Base-by-base conservation (phyloP, 1,140 invertebrate genomes). In the Diabrotica virgifera region DNA sequence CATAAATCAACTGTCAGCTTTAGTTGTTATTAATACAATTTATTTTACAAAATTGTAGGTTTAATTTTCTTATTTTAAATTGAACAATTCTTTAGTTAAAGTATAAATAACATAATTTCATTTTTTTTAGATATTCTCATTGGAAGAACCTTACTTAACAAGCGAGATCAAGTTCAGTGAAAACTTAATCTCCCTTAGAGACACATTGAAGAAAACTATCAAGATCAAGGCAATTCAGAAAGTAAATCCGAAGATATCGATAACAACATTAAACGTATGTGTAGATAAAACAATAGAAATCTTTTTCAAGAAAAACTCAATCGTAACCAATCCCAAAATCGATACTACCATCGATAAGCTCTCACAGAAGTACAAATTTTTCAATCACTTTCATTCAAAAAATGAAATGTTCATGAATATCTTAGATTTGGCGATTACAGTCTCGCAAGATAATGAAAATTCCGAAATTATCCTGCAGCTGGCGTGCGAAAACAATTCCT, bases 111-210 rank as follows among this genome's bases (percentile, higher is more conserved):
- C 1, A 24, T 2, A 24, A 24, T 24, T 24, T 24, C n/a, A 10
- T 69, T 55, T 67, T 61, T 77, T 77, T 36, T 69, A 83, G 82
- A 81, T 81, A 13, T 83, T 81, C 62, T 74, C 80, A 57, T 63
- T 83, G 51, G 66, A 81, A 65, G 70, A 81, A 7, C 77, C 75
- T 10, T 63, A 74, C 59, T 37, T 82, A 0, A 77, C 77, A n/a
- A 67, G 75, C 9, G 79, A 82, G 66, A 70, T 83, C 5, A 62
- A 75, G 13, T 82, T 79, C 59, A 77, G 79, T 56, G 80, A 81
- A 70, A 77, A 80, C 64, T 70, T 82, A 37, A 73, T 78, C 40
- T 69, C 78, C 5, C 74, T 82, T 7, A 80, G 78, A 62, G 46
- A 66, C 7, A 52, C 59, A 50, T 62, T 70, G 0, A 57, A 71